Conservation (phyloP, 2,797 vertebrate genomes). For the Periparus ater region DNA sequence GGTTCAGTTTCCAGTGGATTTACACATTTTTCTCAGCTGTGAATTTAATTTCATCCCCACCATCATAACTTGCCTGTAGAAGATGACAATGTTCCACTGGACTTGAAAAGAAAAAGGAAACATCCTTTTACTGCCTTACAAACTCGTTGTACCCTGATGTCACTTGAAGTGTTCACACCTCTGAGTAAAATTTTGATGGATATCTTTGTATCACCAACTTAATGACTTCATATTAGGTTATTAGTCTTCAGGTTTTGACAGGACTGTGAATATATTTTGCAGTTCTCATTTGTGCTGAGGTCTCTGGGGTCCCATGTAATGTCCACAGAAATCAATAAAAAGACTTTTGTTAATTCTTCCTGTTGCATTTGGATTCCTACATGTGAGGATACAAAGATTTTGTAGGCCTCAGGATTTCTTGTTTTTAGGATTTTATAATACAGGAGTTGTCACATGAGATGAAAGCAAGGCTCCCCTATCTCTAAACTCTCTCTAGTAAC, state of each 20-base stretch:
- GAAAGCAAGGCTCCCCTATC: background rate
- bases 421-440: background rate
- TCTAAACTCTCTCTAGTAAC: background rate
- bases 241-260: slow-evolving; percentile 4
- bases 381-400: background rate
- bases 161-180: background rate
- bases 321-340: background rate
- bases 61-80: background rate
- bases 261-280: background rate
- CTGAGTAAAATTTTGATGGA: background rate
- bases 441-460: background rate
- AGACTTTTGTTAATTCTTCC: background rate
- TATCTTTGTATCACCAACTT: background rate
- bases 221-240: background rate
- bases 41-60: background rate
- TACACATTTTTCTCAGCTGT: background rate
- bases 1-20: background rate
- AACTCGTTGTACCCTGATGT: background rate
- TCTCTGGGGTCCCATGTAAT: background rate
- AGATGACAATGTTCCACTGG: background rate
- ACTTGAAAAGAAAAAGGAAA: background rate
- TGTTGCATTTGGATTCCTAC: background rate
- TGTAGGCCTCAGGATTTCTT: background rate
- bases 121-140: background rate
- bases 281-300: background rate